A percentile compares a stretch with the other conserved stretches of the same genome.
Evolutionary conservation across 2,797 vertebrate genomes (phyloP).

Genomic region (Enteromius anoplus): DNA sequence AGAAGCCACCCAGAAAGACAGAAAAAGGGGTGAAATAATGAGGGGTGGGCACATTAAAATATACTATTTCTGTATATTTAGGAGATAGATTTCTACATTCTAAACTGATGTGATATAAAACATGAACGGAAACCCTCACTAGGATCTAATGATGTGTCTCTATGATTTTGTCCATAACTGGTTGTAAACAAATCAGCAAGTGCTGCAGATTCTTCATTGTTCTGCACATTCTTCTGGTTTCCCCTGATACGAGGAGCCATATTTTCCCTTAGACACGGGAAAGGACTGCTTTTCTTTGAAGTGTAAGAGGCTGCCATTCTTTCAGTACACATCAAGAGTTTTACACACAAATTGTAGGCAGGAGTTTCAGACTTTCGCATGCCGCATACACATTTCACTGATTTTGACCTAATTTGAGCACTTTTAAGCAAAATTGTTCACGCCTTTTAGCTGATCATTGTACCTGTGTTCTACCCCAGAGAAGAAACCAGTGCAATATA

Average conservation of each 20-base stretch:
- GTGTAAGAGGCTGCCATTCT: constrained; percentile 68
- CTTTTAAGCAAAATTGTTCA: background rate
- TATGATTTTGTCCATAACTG: constrained; percentile 60
- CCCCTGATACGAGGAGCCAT: constrained; percentile 66
- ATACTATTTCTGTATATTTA: background rate
- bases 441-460: background rate
- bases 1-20: background rate
- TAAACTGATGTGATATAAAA: background rate
- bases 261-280: constrained; percentile 65
- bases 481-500: background rate
- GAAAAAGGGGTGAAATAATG: background rate
- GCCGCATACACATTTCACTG: constrained; percentile 39
- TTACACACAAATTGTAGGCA: constrained; percentile 14
- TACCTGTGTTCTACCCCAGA: background rate
- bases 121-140: constrained; percentile 7
- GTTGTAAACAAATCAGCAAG: constrained; percentile 50
- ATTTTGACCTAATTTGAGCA: constrained; percentile 49
- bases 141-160: constrained; percentile 42
- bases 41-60: background rate
- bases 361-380: constrained; percentile 23
- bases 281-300: constrained; percentile 72
- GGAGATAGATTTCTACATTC: background rate
- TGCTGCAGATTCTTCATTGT: constrained; percentile 67
- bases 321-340: constrained; percentile 69
- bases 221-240: constrained; percentile 70